phyloP scores from a whole-genome alignment of 1,140 invertebrate genomes.

The Drosophila prosaltans region DNA sequence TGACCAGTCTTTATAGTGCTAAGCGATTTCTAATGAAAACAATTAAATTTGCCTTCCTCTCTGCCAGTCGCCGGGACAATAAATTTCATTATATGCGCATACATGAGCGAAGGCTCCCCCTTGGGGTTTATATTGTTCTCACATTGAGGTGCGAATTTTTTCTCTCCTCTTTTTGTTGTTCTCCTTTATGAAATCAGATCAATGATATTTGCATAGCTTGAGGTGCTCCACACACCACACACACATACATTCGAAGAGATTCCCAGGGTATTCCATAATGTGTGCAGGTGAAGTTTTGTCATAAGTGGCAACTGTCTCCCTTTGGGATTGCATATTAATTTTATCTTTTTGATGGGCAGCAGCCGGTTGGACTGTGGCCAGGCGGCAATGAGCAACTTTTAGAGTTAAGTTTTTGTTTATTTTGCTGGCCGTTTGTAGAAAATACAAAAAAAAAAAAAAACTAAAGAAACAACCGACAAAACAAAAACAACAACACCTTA shows the following conservation, averaged over 20 bases:
- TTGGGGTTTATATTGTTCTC: slow-evolving; percentile 50
- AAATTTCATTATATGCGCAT: slow-evolving; percentile 56
- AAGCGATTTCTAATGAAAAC: slow-evolving; percentile 74
- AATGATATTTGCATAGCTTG: slow-evolving; percentile 70
- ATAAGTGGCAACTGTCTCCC: slow-evolving; percentile 14
- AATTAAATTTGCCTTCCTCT: slow-evolving; percentile 53
- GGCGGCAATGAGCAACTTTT: slow-evolving; percentile 35
- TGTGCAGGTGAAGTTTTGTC: slow-evolving; percentile 4
- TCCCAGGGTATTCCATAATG: slow-evolving; percentile 6
- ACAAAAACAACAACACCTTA: slow-evolving; percentile 28
- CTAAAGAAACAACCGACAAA: not conserved
- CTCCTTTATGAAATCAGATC: slow-evolving; percentile 57
- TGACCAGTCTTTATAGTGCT: slow-evolving; percentile 45
- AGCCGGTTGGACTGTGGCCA: slow-evolving; percentile 56
- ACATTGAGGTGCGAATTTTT: slow-evolving; percentile 73
- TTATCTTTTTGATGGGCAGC: slow-evolving; percentile 58
- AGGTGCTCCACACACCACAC: slow-evolving; percentile 24
- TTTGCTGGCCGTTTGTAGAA: slow-evolving; percentile 73
- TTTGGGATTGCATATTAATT: slow-evolving; percentile 27
- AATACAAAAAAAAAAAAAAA: slow-evolving; percentile 40
- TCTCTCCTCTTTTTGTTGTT: not conserved
- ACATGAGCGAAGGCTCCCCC: slow-evolving; percentile 1
- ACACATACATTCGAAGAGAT: slow-evolving; percentile 9
- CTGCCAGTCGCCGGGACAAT: slow-evolving; percentile 1
- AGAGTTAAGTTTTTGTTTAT: slow-evolving; percentile 57